A percentile compares a stretch with the other conserved stretches of the same genome.
Evolutionary conservation across 1,140 invertebrate species (phyloP).

Genomic region (Microplitis mediator): DNA sequence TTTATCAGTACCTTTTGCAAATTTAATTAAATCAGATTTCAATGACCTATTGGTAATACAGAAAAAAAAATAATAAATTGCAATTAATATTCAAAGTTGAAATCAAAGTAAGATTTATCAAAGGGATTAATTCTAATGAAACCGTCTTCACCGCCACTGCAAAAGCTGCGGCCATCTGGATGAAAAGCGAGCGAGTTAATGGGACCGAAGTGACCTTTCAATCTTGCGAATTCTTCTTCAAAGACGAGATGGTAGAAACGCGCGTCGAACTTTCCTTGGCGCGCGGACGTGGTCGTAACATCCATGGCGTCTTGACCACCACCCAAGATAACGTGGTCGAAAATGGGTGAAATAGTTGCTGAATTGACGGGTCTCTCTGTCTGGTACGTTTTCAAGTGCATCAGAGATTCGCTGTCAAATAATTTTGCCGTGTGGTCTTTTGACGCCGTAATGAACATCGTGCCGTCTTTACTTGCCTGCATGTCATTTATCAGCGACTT

Average conservation of each 20-base stretch:
- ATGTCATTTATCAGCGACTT: conserved; percentile 91
- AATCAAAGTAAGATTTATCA: conserved; percentile 96
- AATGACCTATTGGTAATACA: no score
- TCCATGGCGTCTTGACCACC: conserved; percentile 99
- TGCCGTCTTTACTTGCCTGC: conserved; percentile 90
- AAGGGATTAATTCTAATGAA: conserved; percentile 96
- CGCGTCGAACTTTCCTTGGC: conserved; percentile 97
- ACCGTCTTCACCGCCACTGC: conserved; percentile 98
- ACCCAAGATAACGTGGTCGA: conserved; percentile 93
- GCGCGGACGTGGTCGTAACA: conserved; percentile 95
- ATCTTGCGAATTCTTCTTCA: conserved; percentile 97
- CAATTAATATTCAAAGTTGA: conserved; percentile 87
- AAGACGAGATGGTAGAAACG: conserved; percentile 98
- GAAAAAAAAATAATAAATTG: no score
- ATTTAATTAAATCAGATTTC: no score
- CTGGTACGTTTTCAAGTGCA: conserved; percentile 91
- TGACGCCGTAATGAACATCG: conserved; percentile 96
- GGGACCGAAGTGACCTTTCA: conserved; percentile 99
- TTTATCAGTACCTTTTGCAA: no score
- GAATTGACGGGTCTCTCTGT: conserved; percentile 97
- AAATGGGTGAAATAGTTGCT: conserved; percentile 91
- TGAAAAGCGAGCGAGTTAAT: conserved; percentile 99
- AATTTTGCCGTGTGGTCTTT: conserved; percentile 94
- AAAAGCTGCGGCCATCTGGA: conserved; percentile 96
- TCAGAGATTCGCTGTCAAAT: conserved; percentile 86